phyloP scores from a whole-genome alignment of 2,797 vertebrate species.

The Huso huso region DNA sequence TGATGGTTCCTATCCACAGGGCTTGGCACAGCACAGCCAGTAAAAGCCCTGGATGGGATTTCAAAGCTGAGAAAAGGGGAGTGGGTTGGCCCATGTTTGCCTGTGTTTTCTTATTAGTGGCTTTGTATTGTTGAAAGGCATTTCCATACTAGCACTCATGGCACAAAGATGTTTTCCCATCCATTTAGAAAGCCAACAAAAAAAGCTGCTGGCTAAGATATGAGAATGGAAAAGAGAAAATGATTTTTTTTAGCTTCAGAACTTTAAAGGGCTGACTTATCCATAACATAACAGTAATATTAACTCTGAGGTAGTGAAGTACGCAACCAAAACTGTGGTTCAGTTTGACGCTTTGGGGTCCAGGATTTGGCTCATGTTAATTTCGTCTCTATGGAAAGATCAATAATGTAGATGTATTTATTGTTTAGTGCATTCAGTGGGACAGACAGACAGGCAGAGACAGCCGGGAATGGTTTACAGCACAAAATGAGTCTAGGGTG shows the following conservation, averaged over 20 bases:
- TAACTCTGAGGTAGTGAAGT: no score
- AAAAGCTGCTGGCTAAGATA: constrained; percentile 29
- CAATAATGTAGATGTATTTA: no score
- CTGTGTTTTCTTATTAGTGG: constrained; percentile 54
- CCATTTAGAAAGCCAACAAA: constrained; percentile 23
- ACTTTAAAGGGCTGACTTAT: no score
- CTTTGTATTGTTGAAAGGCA: constrained; percentile 50
- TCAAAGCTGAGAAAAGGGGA: constrained; percentile 29
- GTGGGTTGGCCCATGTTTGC: constrained; percentile 45
- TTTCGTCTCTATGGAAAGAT: no score
- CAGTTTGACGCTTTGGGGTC: no score
- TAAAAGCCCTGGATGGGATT: constrained; percentile 24
- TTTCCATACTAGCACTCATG: constrained; percentile 34
- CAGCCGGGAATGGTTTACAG: no score
- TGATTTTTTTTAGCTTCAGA: not conserved
- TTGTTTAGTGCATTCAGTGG: no score
- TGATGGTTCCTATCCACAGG: constrained; percentile 5
- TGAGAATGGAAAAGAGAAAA: not conserved
- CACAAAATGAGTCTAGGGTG: no score
- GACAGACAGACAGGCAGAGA: no score
- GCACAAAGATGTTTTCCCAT: constrained; percentile 10
- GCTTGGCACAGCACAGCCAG: constrained; percentile 15
- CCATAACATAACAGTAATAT: no score
- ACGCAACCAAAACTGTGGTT: no score
- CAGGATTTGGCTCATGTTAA: no score